phyloP scores from a whole-genome alignment of 2,888 invertebrate species.

The Polia nebulosa region DNA sequence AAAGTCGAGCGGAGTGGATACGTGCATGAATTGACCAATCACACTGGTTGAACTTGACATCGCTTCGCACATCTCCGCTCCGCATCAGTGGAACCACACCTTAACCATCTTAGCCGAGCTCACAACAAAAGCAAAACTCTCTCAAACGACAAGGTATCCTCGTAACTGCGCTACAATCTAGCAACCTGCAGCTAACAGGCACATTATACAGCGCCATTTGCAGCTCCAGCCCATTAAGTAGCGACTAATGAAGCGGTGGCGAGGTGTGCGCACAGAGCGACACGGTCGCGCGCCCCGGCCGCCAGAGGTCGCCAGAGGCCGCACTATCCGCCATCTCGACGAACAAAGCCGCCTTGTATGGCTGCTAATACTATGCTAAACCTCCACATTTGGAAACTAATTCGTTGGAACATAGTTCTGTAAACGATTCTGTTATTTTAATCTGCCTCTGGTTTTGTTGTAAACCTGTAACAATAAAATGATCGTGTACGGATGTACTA shows the following conservation, averaged over 20 bases:
- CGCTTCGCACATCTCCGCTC: background rate
- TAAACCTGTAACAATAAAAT: slow-evolving; percentile 4
- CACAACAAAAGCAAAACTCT: background rate
- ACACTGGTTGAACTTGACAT: background rate
- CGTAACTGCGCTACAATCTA: slow-evolving; percentile 16
- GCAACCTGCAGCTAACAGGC: slow-evolving; percentile 16
- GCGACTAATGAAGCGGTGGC: slow-evolving; percentile 58
- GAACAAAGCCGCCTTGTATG: slow-evolving; percentile 48
- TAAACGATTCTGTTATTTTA: slow-evolving; percentile 25
- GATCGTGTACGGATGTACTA: background rate
- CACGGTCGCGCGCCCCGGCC: slow-evolving; percentile 35
- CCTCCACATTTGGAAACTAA: slow-evolving; percentile 49
- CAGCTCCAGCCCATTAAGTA: slow-evolving; percentile 33
- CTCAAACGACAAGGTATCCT: background rate
- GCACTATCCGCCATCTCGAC: slow-evolving; percentile 44
- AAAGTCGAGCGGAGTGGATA: background rate
- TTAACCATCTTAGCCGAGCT: background rate
- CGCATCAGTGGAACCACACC: background rate
- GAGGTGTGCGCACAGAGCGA: slow-evolving; percentile 34
- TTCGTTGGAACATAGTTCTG: slow-evolving; percentile 34
- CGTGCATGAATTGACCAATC: background rate
- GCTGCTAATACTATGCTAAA: slow-evolving; percentile 34
- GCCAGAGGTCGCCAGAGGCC: slow-evolving; percentile 35
- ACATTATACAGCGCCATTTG: slow-evolving; percentile 30
- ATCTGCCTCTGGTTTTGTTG: slow-evolving; percentile 8